phyloP scores from a whole-genome alignment of 2,888 invertebrate genomes.

The Cephonodes hylas region DNA sequence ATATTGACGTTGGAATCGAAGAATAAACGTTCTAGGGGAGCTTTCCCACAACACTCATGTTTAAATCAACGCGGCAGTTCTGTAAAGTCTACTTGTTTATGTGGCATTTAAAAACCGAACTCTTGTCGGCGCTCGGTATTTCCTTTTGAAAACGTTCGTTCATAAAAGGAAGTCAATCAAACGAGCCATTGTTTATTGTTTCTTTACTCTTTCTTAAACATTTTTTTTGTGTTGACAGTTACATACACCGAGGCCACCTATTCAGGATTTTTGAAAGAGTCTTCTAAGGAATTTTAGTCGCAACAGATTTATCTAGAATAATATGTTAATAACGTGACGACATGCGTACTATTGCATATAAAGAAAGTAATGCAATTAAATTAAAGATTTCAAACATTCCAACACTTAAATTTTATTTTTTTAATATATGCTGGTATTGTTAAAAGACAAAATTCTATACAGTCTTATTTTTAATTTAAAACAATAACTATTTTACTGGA shows the following conservation, averaged over 20 bases:
- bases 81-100: neutral
- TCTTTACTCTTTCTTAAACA: slow-evolving; percentile 14
- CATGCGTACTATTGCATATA: no score
- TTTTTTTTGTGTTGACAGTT: neutral
- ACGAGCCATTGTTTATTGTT: slow-evolving; percentile 20
- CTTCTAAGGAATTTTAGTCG: neutral
- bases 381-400: no score
- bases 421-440: no score
- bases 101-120: slow-evolving; percentile 1
- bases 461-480: no score
- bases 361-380: no score
- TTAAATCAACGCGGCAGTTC: neutral
- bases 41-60: neutral
- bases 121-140: neutral
- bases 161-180: slow-evolving; percentile 21
- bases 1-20: neutral
- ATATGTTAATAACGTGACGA: neutral
- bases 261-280: neutral
- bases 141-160: slow-evolving; percentile 3
- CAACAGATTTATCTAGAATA: neutral
- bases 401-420: no score
- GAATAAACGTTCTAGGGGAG: neutral
- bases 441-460: no score
- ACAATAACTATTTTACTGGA: no score
- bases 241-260: neutral